Evolutionary conservation across 2,888 invertebrate genomes (phyloP).

Genomic region (Watsonalla cultraria): DNA sequence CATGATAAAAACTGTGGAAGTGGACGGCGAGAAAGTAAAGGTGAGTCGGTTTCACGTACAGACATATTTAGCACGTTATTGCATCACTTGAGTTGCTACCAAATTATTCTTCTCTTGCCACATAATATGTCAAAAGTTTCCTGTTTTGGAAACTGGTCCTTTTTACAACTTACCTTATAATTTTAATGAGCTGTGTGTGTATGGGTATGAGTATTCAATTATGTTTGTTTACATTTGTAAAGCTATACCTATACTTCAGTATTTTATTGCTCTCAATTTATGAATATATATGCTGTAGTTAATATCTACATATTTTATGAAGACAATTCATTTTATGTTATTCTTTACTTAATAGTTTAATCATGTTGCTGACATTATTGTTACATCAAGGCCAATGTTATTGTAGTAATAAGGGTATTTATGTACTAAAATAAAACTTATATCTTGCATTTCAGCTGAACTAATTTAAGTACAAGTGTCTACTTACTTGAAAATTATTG

Average conservation of each 20-base stretch:
- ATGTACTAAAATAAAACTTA: too few species aligned
- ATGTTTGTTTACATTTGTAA: neutral
- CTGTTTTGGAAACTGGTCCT: conserved; percentile 8
- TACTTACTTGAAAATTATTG: neutral
- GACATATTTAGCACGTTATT: conserved; percentile 35
- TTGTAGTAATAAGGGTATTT: too few species aligned
- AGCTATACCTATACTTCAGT: too few species aligned
- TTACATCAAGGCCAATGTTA: too few species aligned
- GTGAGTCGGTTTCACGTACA: conserved; percentile 62
- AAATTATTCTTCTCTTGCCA: conserved; percentile 9
- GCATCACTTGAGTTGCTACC: conserved; percentile 30
- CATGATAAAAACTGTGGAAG: conserved; percentile 99
- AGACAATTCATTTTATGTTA: too few species aligned
- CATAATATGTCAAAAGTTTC: conserved; percentile 12
- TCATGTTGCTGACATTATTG: too few species aligned
- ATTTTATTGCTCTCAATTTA: too few species aligned
- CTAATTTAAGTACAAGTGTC: neutral
- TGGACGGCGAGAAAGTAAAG: conserved; percentile 96
- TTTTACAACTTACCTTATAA: neutral
- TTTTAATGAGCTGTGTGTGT: neutral
- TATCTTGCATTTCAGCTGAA: too few species aligned
- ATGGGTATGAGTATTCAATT: neutral
- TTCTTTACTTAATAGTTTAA: too few species aligned
- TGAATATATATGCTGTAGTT: too few species aligned
- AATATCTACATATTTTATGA: too few species aligned